phyloP scores from a whole-genome alignment of 2,888 invertebrate species.

The Drosophila lutescens region DNA sequence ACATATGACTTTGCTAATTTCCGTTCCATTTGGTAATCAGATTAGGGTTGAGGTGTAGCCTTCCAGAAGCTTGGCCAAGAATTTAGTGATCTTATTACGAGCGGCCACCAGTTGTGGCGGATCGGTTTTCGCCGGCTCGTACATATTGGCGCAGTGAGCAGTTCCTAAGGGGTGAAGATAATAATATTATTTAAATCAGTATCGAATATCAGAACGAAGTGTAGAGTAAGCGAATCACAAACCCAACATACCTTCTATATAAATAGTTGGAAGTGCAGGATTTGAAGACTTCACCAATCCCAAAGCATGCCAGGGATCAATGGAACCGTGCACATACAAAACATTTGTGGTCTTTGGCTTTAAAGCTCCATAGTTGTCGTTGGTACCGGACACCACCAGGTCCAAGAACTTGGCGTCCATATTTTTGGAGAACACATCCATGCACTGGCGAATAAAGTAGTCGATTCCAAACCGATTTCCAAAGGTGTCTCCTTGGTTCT shows the following conservation, averaged over 20 bases:
- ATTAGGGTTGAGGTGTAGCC: slow-evolving; percentile 43
- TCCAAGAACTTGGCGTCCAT: slow-evolving; percentile 87
- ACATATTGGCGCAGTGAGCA: slow-evolving; percentile 98
- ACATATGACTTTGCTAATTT: neutral
- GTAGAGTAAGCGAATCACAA: too few species aligned
- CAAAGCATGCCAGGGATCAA: slow-evolving; percentile 95
- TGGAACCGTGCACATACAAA: slow-evolving; percentile 94
- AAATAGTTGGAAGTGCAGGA: slow-evolving; percentile 88
- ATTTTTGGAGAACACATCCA: slow-evolving; percentile 92
- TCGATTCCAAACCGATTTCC: slow-evolving; percentile 90
- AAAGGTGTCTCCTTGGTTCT: slow-evolving; percentile 86
- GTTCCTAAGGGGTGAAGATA: slow-evolving; percentile 87
- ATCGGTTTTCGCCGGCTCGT: slow-evolving; percentile 89
- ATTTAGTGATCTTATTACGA: slow-evolving; percentile 86
- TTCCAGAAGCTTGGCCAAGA: slow-evolving; percentile 61
- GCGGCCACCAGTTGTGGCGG: slow-evolving; percentile 88
- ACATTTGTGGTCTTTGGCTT: slow-evolving; percentile 89
- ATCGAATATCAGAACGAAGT: too few species aligned
- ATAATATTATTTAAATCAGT: neutral
- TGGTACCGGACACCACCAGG: slow-evolving; percentile 89
- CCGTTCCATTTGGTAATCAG: neutral
- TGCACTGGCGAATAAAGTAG: slow-evolving; percentile 92
- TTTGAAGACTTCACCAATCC: slow-evolving; percentile 88
- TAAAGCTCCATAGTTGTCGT: slow-evolving; percentile 91
- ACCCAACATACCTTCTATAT: slow-evolving; percentile 87